A percentile compares a stretch with the other conserved stretches of the same genome.
Evolutionary conservation across 2,113 vertebrate genomes (phyloP).

Genomic region (Pomatostomus ruficeps): DNA sequence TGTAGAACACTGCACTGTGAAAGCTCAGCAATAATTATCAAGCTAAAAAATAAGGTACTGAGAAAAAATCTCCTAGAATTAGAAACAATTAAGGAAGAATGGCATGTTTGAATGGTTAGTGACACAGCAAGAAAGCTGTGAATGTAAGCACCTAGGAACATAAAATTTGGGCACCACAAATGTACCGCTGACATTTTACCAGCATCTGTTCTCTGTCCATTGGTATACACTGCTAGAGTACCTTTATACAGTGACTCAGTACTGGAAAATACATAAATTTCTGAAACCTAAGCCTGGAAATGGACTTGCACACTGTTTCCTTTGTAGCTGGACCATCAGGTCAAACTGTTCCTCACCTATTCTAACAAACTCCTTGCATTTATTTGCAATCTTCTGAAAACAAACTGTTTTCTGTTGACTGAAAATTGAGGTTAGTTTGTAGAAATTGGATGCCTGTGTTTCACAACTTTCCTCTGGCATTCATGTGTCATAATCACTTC

Average conservation of each 20-base stretch:
- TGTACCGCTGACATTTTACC: not conserved
- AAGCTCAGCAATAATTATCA: not conserved
- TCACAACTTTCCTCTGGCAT: not conserved
- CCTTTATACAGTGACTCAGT: not conserved
- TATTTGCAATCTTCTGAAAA: not conserved
- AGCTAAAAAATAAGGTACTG: not conserved
- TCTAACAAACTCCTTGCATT: not conserved
- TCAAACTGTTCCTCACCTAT: not conserved
- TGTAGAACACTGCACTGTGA: not conserved
- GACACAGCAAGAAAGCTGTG: not conserved
- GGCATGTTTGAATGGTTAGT: not conserved
- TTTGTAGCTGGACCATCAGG: not conserved
- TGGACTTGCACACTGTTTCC: not conserved
- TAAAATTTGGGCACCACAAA: not conserved
- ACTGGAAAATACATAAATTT: not conserved
- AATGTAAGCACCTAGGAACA: not conserved
- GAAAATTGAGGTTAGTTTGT: not conserved
- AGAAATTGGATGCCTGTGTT: not conserved
- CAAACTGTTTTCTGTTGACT: not conserved
- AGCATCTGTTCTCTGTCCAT: not conserved
- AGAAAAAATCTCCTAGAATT: not conserved
- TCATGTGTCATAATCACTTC: not conserved
- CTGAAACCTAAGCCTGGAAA: not conserved
- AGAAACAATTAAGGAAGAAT: not conserved
- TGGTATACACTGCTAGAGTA: accelerated